Percentiles rank a stretch among this genome's conserved stretches.
These are phyloP conservation scores for Peromyscus californicus DNA, from an alignment of 2,113 vertebrate species.

Conservation along the genomic window DNA sequence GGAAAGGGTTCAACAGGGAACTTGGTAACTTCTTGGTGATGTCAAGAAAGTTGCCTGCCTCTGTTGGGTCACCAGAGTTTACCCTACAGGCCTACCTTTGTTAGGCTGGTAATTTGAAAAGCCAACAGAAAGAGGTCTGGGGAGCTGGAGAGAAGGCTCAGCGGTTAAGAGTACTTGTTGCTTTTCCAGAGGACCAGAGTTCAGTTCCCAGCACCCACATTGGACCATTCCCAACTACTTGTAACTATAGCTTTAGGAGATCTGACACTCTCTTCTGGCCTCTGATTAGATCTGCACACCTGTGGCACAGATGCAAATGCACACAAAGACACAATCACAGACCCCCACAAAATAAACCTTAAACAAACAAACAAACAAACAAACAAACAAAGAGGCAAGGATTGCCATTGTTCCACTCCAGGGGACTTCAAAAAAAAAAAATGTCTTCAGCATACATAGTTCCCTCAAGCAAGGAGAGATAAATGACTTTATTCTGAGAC, in stretches of 20 bases:
- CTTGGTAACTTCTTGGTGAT: not conserved
- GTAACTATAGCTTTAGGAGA: not conserved
- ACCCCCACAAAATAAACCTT: not conserved
- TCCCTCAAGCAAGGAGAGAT: not conserved
- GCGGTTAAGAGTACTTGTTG: not conserved
- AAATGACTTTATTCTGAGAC: not conserved
- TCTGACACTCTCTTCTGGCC: not conserved
- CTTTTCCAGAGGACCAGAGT: not conserved
- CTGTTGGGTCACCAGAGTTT: not conserved
- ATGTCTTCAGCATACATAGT: not conserved
- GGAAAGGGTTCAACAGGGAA: too few species aligned
- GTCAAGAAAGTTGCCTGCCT: not conserved
- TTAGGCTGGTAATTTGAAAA: not conserved
- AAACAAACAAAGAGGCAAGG: not conserved
- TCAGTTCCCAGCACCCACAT: not conserved
- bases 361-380: not conserved
- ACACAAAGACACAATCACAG: not conserved
- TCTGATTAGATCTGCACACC: not conserved
- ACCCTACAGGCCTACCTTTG: not conserved
- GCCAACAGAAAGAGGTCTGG: not conserved
- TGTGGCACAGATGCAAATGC: not conserved
- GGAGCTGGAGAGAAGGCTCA: not conserved
- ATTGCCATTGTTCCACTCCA: fast-evolving
- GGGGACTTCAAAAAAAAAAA: not conserved
- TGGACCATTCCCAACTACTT: not conserved